Evolutionary conservation across 2,113 vertebrate genomes (phyloP).

Genomic region (Oncorhynchus mykiss): DNA sequence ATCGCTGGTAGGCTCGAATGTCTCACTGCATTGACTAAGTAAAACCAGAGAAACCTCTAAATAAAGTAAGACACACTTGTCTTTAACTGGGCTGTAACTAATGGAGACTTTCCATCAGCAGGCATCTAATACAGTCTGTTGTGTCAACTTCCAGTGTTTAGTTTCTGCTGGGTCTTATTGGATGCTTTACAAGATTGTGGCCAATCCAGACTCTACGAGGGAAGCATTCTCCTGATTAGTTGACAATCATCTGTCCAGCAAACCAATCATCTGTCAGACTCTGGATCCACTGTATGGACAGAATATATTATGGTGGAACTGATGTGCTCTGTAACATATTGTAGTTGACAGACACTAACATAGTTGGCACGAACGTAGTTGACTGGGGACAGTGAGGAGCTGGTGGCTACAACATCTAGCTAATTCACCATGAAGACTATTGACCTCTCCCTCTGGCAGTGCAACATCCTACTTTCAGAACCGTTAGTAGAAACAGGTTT

Average conservation of each 20-base stretch:
- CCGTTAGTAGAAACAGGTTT: no score
- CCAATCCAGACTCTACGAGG: background rate
- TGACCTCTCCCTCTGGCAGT: background rate
- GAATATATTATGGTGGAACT: no score
- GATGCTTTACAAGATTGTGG: background rate
- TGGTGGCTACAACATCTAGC: background rate
- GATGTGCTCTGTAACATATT: no score
- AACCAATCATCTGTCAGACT: background rate
- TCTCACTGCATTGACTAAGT: background rate
- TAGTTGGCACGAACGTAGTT: no score
- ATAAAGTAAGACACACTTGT: background rate
- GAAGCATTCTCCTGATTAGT: background rate
- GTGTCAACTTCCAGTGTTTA: background rate
- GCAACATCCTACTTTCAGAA: conserved; percentile 23
- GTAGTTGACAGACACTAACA: no score
- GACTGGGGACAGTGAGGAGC: no score
- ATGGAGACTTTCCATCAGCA: background rate
- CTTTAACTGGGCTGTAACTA: no score
- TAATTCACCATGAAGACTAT: background rate
- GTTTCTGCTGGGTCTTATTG: background rate
- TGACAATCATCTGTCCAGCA: background rate
- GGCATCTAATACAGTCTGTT: background rate
- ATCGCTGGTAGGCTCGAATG: background rate
- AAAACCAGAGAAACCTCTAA: background rate
- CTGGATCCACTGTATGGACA: no score